Evolutionary conservation across 2,113 vertebrate genomes (phyloP), one percentile per base, ranked within the genome.

Genomic region (Aegithalos caudatus): DNA sequence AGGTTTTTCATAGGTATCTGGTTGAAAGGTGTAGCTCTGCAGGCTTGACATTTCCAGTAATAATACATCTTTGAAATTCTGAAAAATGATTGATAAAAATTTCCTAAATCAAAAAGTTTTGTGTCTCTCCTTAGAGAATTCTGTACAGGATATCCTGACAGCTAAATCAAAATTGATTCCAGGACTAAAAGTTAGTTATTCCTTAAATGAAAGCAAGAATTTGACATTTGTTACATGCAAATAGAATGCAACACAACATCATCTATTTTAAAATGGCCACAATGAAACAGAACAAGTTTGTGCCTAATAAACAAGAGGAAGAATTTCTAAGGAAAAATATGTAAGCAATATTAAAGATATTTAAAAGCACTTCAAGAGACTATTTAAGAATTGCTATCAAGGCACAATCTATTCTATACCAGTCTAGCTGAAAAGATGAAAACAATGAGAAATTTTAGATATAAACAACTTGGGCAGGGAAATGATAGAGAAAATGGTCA

Each of bases 1-100:
- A 4, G 1, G 40, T 15, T 94, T 69, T 81, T 70, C 58, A 70
- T n/a, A 31, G 19, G 1, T 79, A 51, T 73, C 17, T 47, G 11
- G 20, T 64, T 86, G 42, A 87, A 80, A 88, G 66, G 70, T 23
- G 15, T 23, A 87, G 14, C 17, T 89, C 27, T 82, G 27, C 54
- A 85, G 38, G 21, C 54, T 69, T 94, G 81, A 85, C 62, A 44
- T 24, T 93, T 67, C 15, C 58, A 80, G n/a, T 50, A 70, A 65
- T 66, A 82, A 87, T 80, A 92, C 31, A 48, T 10, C 70, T 72
- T 80, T 70, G 27, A 87, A 94, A 94, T 85, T 82, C 57, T 77
- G 66, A 71, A 79, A 38, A 92, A 81, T 47, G 37, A 89, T 54
- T 89, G 81, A 91, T 86, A 80, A 95, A 86, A 95, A 35, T 85